These are phyloP conservation scores for Chaetura pelagica DNA, from an alignment of 2,113 vertebrate species.

Conservation along the genomic window DNA sequence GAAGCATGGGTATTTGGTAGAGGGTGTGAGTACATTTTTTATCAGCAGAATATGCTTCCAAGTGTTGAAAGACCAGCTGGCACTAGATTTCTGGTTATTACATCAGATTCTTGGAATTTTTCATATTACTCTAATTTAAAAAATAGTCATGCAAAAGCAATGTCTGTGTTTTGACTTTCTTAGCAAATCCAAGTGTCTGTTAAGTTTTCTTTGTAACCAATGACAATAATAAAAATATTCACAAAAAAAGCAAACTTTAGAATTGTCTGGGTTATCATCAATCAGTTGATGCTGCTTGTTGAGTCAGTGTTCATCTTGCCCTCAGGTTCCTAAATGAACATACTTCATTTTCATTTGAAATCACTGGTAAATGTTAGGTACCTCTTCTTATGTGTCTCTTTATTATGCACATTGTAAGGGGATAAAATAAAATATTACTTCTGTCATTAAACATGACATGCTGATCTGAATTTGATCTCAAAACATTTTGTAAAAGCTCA, in stretches of 20 bases:
- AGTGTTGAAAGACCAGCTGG: background rate
- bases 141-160: background rate
- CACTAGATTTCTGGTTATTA: background rate
- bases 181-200: background rate
- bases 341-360: background rate
- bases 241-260: background rate
- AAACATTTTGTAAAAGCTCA: background rate
- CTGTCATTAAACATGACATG: background rate
- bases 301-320: background rate
- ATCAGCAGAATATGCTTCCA: background rate
- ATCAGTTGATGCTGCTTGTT: background rate
- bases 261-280: background rate
- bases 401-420: background rate
- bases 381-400: background rate
- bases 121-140: background rate
- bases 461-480: background rate
- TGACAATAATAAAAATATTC: background rate
- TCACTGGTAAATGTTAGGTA: background rate
- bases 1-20: background rate
- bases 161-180: background rate
- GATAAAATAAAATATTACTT: background rate
- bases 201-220: background rate
- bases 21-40: background rate
- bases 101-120: background rate
- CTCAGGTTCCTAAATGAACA: background rate